Conservation (phyloP, 2,888 invertebrate genomes). For the Epistrophe eligans region DNA sequence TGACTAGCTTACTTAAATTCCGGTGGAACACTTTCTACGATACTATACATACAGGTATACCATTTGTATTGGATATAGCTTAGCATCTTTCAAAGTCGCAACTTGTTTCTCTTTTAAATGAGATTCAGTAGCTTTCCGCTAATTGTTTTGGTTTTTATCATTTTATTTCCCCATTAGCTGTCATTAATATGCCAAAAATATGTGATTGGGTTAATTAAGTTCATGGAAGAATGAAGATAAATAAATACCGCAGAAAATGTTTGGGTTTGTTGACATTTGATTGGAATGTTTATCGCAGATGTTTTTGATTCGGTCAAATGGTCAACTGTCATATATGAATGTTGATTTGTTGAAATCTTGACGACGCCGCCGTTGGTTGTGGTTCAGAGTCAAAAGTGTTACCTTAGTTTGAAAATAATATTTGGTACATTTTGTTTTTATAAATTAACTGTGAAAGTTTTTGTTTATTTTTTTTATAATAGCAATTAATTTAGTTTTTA, state of each 20-base stretch:
- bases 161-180: not conserved
- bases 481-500: too few relatives aligned
- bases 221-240: slow-evolving; percentile 10
- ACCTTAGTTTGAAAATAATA: not conserved
- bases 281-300: slow-evolving; percentile 16
- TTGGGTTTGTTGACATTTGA: slow-evolving; percentile 23
- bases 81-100: not conserved
- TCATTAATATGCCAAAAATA: slow-evolving; percentile 51
- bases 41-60: too few relatives aligned
- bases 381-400: not conserved
- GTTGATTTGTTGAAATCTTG: not conserved
- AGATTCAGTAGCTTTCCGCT: slow-evolving; percentile 39
- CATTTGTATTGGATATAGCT: slow-evolving; percentile 19
- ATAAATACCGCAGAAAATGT: slow-evolving; percentile 9
- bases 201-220: slow-evolving; percentile 53
- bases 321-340: slow-evolving; percentile 1
- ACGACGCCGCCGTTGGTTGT: not conserved
- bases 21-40: slow-evolving; percentile 54
- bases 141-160: slow-evolving; percentile 37
- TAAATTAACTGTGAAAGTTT: too few relatives aligned
- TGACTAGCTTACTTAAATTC: slow-evolving; percentile 31
- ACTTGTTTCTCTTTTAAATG: slow-evolving; percentile 21
- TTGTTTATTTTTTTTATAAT: too few relatives aligned
- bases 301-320: slow-evolving; percentile 5
- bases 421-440: too few relatives aligned